These are phyloP conservation scores for Cirrhinus mrigala DNA, from an alignment of 2,797 vertebrate species.

Conservation along the genomic window DNA sequence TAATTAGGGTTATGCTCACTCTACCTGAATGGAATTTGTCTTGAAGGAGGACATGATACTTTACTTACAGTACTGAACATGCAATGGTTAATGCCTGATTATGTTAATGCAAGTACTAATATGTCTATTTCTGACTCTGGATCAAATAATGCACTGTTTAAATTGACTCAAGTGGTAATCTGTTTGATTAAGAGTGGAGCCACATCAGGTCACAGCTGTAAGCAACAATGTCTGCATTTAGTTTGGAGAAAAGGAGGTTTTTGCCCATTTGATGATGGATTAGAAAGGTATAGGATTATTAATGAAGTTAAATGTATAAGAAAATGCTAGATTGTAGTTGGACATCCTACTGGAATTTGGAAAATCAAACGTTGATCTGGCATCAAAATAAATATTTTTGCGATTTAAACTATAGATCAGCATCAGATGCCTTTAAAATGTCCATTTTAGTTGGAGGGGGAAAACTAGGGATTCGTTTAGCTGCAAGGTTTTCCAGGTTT, in stretches of 20 bases:
- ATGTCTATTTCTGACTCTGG: slow-evolving; percentile 36
- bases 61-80: slow-evolving; percentile 28
- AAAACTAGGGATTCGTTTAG: slow-evolving; percentile 16
- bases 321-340: neutral
- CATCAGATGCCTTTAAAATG: slow-evolving; percentile 2
- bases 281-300: neutral
- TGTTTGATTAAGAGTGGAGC: slow-evolving; percentile 32
- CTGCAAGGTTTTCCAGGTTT: slow-evolving; percentile 43
- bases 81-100: slow-evolving; percentile 38
- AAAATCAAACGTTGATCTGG: neutral
- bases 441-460: neutral
- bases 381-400: neutral
- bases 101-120: slow-evolving; percentile 45
- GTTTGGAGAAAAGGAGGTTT: neutral
- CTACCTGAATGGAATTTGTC: slow-evolving; percentile 42
- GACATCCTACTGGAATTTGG: neutral
- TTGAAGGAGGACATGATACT: slow-evolving; percentile 47
- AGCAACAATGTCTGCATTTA: slow-evolving; percentile 8
- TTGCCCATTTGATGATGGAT: neutral
- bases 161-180: slow-evolving; percentile 38
- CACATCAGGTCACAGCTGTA: slow-evolving; percentile 17
- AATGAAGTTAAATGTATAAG: slow-evolving; percentile 15
- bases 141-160: slow-evolving; percentile 30
- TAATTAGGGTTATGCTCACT: slow-evolving; percentile 48
- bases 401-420: neutral